Base-by-base conservation (phyloP, 2,797 vertebrate species). In the Myoxocephalus aenaeus region DNA sequence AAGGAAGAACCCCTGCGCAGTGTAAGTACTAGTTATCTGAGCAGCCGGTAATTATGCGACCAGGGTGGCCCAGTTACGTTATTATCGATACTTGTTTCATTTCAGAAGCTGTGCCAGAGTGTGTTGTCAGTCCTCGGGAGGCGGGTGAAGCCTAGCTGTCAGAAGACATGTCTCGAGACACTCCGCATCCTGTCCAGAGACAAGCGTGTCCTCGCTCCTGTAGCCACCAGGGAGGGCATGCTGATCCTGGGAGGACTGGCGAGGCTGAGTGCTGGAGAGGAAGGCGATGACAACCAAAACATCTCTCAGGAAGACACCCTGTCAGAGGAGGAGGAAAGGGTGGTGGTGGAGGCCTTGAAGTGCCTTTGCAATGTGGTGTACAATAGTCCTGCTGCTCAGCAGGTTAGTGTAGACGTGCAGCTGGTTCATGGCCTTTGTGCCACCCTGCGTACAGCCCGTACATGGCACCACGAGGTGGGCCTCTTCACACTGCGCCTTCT, bases 321-420 rank as follows among this genome's bases (percentile, higher is more conserved):
- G 69, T 94, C 92, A 22, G 91, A 86, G 22, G 92, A 96, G 79
- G 95, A 94, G 80, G 94, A 90, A 77, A 94, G 94, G 36, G 97
- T 99, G 85, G 96, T 97, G 74, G 96, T 99, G 89, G 98, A 99
- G 93, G 97, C 98, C 29, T 92, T 99, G 73, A 99, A 99, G 95
- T 99, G 98, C 92, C 95, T 99, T 64, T 99, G 98, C 92, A 99
- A 99, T 42, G 96, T 99, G 59, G 95, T 99, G 80, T 99, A 96
- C 93, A 99, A 99, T 90, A 99, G 98, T 68, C 89, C 94, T 42
- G 92, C 94, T 15, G 98, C 98, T 42, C 98, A 99, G 93, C 96
- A 98, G 94, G 96, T 97, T 25, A 95, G 97, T 46, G 96, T 96
- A 66, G 98, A 99, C 54, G 92, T 99, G 83, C 95, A 96, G 73